These are phyloP conservation scores for Eonycteris spelaea DNA, from an alignment of 2,113 vertebrate genomes.

Conservation along the genomic window DNA sequence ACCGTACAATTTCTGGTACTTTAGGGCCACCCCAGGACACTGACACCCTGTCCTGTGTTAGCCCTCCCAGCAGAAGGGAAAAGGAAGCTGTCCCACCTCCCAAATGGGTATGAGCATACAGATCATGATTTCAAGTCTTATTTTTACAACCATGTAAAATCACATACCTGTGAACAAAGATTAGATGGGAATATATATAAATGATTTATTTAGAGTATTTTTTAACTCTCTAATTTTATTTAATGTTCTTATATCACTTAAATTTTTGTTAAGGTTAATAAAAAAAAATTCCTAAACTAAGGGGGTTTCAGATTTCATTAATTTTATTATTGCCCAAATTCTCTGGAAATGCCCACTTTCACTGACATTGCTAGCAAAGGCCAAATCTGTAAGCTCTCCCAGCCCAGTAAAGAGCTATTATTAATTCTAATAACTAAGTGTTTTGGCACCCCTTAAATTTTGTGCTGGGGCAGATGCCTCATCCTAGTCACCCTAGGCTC, in stretches of 20 bases:
- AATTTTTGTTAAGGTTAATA: neutral
- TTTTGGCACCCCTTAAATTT: neutral
- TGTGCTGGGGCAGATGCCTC: neutral
- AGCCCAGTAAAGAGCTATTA: neutral
- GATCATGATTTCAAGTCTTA: rapidly evolving
- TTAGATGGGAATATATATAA: neutral
- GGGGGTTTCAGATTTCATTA: neutral
- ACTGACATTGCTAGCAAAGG: neutral
- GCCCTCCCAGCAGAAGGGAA: neutral
- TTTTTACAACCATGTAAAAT: neutral
- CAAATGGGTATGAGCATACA: rapidly evolving
- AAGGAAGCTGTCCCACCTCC: neutral
- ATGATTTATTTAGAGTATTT: neutral
- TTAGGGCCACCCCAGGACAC: neutral
- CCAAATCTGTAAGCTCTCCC: too few relatives aligned
- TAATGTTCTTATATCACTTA: neutral
- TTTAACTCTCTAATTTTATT: neutral
- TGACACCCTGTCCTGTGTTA: neutral
- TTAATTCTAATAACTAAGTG: neutral
- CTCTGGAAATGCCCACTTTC: neutral
- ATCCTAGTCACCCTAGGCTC: too few relatives aligned
- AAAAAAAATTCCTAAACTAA: neutral
- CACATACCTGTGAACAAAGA: neutral
- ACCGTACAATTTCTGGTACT: neutral
- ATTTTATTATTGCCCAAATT: neutral